phyloP scores from a whole-genome alignment of 1,140 invertebrate genomes.

The Drosophila paulistorum region DNA sequence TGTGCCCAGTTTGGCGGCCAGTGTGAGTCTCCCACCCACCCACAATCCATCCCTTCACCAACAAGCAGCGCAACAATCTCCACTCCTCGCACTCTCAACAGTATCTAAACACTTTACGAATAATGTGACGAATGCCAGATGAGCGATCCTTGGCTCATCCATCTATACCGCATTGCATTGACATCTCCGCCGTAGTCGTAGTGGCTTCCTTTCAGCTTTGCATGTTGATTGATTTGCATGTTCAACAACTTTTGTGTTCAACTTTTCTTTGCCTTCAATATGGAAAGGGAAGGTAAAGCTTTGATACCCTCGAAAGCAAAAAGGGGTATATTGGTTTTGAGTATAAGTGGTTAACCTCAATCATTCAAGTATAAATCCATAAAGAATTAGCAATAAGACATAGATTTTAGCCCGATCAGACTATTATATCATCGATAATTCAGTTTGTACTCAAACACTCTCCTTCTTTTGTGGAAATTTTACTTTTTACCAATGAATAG shows the following conservation, averaged over 20 bases:
- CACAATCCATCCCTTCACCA: neutral
- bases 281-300: slow-evolving; percentile 44
- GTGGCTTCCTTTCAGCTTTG: slow-evolving; percentile 12
- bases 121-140: slow-evolving; percentile 25
- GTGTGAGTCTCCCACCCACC: slow-evolving; percentile 70
- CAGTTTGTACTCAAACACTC: too few relatives aligned
- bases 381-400: too few relatives aligned
- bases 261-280: slow-evolving; percentile 41
- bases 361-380: too few relatives aligned
- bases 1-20: slow-evolving; percentile 79
- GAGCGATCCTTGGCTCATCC: slow-evolving; percentile 9
- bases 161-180: slow-evolving; percentile 22
- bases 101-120: slow-evolving; percentile 45
- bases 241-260: slow-evolving; percentile 45
- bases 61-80: slow-evolving; percentile 16
- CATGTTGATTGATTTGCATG: slow-evolving; percentile 66
- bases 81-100: slow-evolving; percentile 27
- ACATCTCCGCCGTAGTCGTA: neutral
- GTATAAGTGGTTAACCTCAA: too few relatives aligned
- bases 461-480: too few relatives aligned
- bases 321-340: too few relatives aligned
- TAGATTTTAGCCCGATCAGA: too few relatives aligned
- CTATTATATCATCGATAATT: too few relatives aligned
- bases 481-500: too few relatives aligned
- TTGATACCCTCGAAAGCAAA: neutral